Percentiles rank a stretch among this genome's conserved stretches.
Evolutionary conservation across 2,888 invertebrate species (phyloP).

Genomic region (Steromphala cineraria): DNA sequence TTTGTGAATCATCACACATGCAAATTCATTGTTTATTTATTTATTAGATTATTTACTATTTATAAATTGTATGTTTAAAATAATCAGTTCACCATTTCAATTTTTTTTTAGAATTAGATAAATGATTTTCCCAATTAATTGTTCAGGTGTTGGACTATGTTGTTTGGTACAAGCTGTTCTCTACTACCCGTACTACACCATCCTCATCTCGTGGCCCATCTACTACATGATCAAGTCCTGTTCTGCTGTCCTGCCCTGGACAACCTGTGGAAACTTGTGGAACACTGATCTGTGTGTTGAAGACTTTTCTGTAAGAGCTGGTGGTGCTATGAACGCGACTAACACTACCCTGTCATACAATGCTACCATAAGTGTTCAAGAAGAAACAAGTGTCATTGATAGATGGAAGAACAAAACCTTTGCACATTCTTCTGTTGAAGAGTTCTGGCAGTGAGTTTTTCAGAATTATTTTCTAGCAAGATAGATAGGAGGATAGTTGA

Average conservation of each 20-base stretch:
- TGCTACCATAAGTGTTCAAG: too few relatives aligned
- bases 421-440: not conserved
- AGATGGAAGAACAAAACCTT: not conserved
- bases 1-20: too few relatives aligned
- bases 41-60: too few relatives aligned
- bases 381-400: not conserved
- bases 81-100: too few relatives aligned
- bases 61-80: too few relatives aligned
- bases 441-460: not conserved
- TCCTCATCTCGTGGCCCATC: not conserved
- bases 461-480: too few relatives aligned
- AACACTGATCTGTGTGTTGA: not conserved
- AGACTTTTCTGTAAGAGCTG: not conserved
- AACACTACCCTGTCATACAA: too few relatives aligned
- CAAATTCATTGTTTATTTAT: too few relatives aligned
- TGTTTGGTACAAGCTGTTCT: not conserved
- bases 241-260: not conserved
- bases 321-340: too few relatives aligned
- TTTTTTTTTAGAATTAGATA: too few relatives aligned
- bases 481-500: too few relatives aligned
- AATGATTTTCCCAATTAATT: too few relatives aligned
- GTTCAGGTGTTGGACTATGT: not conserved
- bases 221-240: conserved; percentile 1
- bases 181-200: not conserved
- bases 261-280: not conserved